Evolutionary conservation across 2,797 vertebrate genomes (phyloP), one percentile per base, ranked within the genome.

Genomic region (Macropodus opercularis): DNA sequence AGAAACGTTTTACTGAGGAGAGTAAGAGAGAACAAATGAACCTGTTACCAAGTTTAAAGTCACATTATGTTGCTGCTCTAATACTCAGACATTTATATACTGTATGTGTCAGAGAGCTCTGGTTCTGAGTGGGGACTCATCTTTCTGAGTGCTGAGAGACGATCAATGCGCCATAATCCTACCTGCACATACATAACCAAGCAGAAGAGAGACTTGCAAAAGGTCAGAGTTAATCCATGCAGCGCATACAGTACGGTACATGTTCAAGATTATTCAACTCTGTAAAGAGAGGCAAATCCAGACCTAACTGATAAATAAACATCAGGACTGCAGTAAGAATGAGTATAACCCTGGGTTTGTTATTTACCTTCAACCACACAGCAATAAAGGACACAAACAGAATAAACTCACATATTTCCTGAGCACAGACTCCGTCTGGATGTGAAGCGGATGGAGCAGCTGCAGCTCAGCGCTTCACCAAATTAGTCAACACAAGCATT

Each of bases 101-200:
- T 14, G 23, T 27, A 17, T 34, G 23, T 11, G 68, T 6, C 27
- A 17, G 49, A 43, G 47, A 42, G 73, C 46, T 63, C 36, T 63
- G 51, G 56, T 36, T 58, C 47, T 59, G 67, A 80, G 72, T 55
- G 32, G 56, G 58, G 69, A 73, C 66, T 85, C 79, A 81, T 86
- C 71, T 80, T 57, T 84, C 67, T 81, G 77, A 86, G 80, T 77
- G 66, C 77, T 70, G 58, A 75, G 78, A 71, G 79, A 80, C 75
- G 72, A 85, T 83, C 77, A 58, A 60, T n/a, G 53, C 68, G 69
- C 56, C 1, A 75, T 88, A 88, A 89, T 88, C 85, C 87, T 63
- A 84, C 85, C 81, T 81, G 63, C 73, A 40, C 36, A 49, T 26
- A 47, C 50, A 64, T 26, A 39, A 27, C 48, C 50, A 48, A 47